A percentile compares a stretch with the other conserved stretches of the same genome.
phyloP scores from a whole-genome alignment of 1,140 invertebrate species.

The Trichonephila clavipes region DNA sequence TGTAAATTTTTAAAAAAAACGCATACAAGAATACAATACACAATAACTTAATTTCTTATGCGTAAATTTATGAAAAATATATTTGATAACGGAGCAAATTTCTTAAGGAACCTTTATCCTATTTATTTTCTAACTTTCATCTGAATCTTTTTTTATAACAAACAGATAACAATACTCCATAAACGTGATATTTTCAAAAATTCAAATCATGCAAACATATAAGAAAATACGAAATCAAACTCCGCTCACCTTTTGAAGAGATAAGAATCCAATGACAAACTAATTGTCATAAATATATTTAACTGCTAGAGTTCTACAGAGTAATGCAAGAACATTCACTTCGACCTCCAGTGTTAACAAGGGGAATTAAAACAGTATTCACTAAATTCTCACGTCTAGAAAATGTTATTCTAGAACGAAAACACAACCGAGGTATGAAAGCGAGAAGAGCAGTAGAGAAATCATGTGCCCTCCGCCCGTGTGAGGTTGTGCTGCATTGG shows the following conservation, averaged over 20 bases:
- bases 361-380: not conserved
- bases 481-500: constrained; percentile 26
- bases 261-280: not conserved
- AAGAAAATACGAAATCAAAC: not conserved
- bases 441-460: not conserved
- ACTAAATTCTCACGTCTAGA: not conserved
- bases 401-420: too few relatives aligned
- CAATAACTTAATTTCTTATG: too few relatives aligned
- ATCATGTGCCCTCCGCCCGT: not conserved
- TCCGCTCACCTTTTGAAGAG: not conserved
- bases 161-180: not conserved
- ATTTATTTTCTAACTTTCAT: too few relatives aligned
- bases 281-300: not conserved
- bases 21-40: too few relatives aligned
- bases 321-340: not conserved
- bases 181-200: not conserved
- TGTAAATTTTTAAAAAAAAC: too few relatives aligned
- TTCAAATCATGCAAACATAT: not conserved
- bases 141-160: not conserved
- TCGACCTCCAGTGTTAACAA: not conserved
- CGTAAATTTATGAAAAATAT: too few relatives aligned
- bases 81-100: too few relatives aligned
- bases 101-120: too few relatives aligned
- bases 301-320: not conserved
- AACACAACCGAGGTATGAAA: not conserved